phyloP scores from a whole-genome alignment of 2,888 invertebrate species.

The Hypselothyrea guttata region DNA sequence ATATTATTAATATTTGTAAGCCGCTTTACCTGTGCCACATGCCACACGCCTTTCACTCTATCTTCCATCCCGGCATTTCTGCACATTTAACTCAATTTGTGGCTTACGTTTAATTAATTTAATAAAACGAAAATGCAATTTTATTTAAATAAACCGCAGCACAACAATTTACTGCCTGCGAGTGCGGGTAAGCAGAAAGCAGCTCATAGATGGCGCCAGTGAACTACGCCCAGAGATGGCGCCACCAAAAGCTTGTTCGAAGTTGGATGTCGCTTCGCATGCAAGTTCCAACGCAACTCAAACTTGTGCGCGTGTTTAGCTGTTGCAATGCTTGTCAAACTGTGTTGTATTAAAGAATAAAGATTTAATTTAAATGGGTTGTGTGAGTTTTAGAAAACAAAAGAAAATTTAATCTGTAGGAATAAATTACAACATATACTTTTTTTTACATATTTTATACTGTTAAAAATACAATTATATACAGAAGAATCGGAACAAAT shows the following conservation, averaged over 20 bases:
- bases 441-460: no score
- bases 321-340: no score
- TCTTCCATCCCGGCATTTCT: conserved; percentile 47
- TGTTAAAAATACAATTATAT: no score
- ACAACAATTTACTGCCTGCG: conserved; percentile 30
- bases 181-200: conserved; percentile 19
- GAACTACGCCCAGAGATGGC: conserved; percentile 36
- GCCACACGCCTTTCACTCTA: conserved; percentile 27
- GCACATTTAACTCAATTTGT: conserved; percentile 77
- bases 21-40: conserved; percentile 30
- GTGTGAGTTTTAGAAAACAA: no score
- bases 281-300: conserved; percentile 47
- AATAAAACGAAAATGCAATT: conserved; percentile 61
- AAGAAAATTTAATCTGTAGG: no score
- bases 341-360: no score
- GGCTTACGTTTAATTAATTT: conserved; percentile 78
- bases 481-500: no score
- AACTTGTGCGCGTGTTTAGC: no score
- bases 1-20: background rate
- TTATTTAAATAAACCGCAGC: conserved; percentile 44
- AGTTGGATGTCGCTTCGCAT: no score
- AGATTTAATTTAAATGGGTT: no score
- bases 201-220: conserved; percentile 55
- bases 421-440: no score
- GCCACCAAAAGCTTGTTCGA: no score